Evolutionary conservation across 2,797 vertebrate species (phyloP).

Genomic region (Danio choprae): DNA sequence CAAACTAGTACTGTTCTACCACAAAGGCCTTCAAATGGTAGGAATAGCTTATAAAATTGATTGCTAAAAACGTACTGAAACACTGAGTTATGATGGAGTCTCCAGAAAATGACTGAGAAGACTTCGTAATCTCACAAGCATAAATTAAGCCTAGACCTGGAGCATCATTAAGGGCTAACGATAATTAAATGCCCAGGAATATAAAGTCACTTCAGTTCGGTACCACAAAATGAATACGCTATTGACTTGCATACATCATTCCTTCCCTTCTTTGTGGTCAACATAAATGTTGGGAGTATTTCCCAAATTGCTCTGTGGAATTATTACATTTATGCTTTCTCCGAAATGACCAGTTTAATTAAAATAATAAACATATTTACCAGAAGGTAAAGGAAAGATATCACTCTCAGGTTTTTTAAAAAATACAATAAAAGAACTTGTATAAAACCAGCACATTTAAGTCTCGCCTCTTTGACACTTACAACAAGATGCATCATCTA

Average conservation of each 20-base stretch:
- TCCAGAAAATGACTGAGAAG: constrained; percentile 1
- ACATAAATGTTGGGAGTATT: neutral
- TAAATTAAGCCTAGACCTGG: constrained; percentile 17
- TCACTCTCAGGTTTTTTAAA: neutral
- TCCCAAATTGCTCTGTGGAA: neutral
- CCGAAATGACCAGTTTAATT: constrained; percentile 22
- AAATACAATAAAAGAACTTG: constrained; percentile 54
- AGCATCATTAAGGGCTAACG: constrained; percentile 20
- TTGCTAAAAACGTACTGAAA: neutral
- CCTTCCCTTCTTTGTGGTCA: constrained; percentile 3
- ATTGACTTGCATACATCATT: neutral
- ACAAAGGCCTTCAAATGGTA: constrained; percentile 14
- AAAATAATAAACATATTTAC: constrained; percentile 55
- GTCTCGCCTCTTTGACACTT: constrained; percentile 15
- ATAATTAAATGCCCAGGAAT: constrained; percentile 14
- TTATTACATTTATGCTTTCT: neutral
- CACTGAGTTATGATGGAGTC: constrained; percentile 5
- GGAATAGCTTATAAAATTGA: constrained; percentile 7
- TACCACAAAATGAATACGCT: neutral
- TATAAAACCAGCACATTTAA: constrained; percentile 46
- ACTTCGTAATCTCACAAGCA: constrained; percentile 31
- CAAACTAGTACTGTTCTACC: constrained; percentile 38
- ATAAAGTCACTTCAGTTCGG: constrained; percentile 12
- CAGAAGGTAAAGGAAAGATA: constrained; percentile 34
- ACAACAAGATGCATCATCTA: neutral